Conservation (phyloP, 1,140 invertebrate genomes). For the Limonius californicus region DNA sequence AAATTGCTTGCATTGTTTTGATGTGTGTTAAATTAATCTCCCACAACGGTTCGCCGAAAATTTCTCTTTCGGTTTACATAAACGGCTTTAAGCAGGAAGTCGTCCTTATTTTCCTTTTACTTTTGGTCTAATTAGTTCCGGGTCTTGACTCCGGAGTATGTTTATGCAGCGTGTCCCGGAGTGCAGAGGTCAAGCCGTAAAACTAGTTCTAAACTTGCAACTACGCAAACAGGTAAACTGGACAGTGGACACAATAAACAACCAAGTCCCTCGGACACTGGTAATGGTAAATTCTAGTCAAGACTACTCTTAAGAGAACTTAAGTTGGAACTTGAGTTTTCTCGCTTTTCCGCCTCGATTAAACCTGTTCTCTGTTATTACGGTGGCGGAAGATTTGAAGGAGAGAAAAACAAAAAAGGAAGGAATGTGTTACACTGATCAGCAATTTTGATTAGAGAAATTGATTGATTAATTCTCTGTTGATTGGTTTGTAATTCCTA, state of each 20-base stretch:
- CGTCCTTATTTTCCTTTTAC: constrained; percentile 5
- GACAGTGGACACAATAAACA: constrained; percentile 16
- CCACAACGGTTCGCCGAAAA: not conserved
- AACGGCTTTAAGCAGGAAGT: constrained; percentile 2
- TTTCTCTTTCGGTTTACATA: constrained; percentile 4
- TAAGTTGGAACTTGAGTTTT: too few relatives aligned
- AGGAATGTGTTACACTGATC: too few relatives aligned
- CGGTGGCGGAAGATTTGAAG: too few relatives aligned
- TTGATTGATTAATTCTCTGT: too few relatives aligned
- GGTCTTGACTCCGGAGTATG: constrained; percentile 4
- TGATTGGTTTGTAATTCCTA: too few relatives aligned
- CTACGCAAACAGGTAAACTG: constrained; percentile 18
- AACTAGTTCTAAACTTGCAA: constrained; percentile 18
- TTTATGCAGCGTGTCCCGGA: constrained; percentile 9
- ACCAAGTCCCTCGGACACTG: not conserved
- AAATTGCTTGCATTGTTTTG: constrained; percentile 21
- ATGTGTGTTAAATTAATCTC: not conserved
- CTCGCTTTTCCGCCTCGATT: too few relatives aligned
- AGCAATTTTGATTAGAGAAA: too few relatives aligned
- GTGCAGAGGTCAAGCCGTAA: constrained; percentile 16
- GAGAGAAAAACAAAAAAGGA: too few relatives aligned
- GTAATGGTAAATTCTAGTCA: not conserved
- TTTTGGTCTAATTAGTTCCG: constrained; percentile 15
- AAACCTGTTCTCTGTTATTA: too few relatives aligned
- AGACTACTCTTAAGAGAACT: too few relatives aligned